These are phyloP conservation scores for Pygoscelis adeliae DNA, from an alignment of 2,113 vertebrate species.

Conservation along the genomic window DNA sequence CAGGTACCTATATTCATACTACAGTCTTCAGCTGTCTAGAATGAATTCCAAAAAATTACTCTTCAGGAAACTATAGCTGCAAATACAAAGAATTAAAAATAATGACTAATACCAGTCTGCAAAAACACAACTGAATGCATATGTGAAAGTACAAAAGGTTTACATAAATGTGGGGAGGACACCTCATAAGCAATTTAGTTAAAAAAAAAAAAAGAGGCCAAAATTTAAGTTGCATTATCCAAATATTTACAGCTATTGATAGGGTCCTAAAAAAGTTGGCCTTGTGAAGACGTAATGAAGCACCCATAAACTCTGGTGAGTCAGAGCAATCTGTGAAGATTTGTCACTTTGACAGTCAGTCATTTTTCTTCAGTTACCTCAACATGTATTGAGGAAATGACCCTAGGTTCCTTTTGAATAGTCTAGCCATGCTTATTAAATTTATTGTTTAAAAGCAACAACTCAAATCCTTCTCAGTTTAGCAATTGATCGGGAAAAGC, in stretches of 20 bases:
- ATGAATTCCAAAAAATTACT: not conserved
- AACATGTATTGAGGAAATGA: slow-evolving; percentile 13
- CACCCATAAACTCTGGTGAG: not conserved
- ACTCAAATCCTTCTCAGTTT: not conserved
- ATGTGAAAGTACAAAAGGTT: not conserved
- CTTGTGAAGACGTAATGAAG: not conserved
- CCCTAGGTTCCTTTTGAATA: not conserved
- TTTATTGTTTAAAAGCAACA: slow-evolving; percentile 18
- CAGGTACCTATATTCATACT: not conserved
- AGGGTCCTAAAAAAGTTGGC: not conserved
- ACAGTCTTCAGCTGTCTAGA: not conserved
- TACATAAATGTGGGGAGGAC: not conserved
- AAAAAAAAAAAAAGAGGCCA: not conserved
- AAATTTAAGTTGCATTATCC: not conserved
- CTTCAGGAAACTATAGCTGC: not conserved
- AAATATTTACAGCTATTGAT: not conserved
- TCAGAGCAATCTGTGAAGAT: not conserved
- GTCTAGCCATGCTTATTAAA: not conserved
- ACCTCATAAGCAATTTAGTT: not conserved
- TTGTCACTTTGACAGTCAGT: not conserved
- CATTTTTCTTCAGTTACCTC: slow-evolving; percentile 10
- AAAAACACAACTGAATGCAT: not conserved
- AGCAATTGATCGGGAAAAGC: not conserved
- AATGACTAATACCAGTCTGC: not conserved
- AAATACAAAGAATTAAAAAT: not conserved